A percentile compares a stretch with the other conserved stretches of the same genome.
Evolutionary conservation across 2,888 invertebrate species (phyloP).

Genomic region (Lepidonotus clava): DNA sequence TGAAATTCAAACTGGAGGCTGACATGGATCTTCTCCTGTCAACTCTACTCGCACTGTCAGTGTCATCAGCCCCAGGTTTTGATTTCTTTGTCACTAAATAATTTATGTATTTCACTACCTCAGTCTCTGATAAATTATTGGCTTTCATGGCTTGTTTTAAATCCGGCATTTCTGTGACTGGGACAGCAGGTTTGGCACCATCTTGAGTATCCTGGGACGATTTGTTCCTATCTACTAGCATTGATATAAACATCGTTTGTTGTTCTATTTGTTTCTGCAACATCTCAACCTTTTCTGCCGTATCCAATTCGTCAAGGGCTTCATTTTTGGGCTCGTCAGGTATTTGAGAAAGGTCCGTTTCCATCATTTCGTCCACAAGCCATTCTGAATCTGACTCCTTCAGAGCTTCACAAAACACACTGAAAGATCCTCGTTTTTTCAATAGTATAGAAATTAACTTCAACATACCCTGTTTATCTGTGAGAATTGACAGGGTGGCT

Average conservation of each 20-base stretch:
- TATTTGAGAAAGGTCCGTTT: not conserved
- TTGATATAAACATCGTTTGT: not conserved
- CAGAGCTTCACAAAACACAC: not conserved
- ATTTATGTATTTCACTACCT: not conserved
- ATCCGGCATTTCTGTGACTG: not conserved
- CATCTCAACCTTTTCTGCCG: not conserved
- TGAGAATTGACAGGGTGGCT: not conserved
- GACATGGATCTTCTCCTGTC: not conserved
- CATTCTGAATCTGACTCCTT: not conserved
- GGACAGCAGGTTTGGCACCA: not conserved
- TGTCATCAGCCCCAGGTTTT: not conserved
- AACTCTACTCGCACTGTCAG: not conserved
- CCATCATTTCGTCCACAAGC: not conserved
- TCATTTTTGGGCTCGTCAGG: not conserved
- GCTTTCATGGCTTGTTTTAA: not conserved
- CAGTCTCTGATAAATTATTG: not conserved
- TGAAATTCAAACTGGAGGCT: not conserved
- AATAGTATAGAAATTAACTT: not conserved
- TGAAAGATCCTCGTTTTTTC: not conserved
- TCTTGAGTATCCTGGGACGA: not conserved
- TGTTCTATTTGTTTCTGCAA: not conserved
- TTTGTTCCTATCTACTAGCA: not conserved
- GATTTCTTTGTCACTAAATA: not conserved
- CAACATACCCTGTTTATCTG: not conserved
- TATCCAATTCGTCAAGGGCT: not conserved